A percentile compares a stretch with the other conserved stretches of the same genome.
Conservation (phyloP, 2,113 vertebrate species). For the Colistium nudipinnis region DNA sequence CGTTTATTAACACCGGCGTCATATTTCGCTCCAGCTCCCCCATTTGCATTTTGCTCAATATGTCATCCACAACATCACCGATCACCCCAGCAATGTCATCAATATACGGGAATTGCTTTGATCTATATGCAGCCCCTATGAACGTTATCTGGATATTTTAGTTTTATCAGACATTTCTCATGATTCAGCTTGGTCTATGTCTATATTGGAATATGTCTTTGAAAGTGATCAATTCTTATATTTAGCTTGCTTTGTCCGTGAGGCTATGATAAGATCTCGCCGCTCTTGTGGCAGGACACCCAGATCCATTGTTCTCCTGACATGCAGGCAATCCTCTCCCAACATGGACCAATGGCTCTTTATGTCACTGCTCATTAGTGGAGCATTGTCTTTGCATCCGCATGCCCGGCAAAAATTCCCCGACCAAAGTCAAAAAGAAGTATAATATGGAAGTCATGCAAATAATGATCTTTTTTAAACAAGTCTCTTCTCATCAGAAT, state of each 20-base stretch:
- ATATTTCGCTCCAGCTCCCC: no score
- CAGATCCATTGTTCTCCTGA: slow-evolving; percentile 58
- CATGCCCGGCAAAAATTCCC: neutral
- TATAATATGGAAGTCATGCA: neutral
- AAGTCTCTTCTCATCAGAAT: slow-evolving; percentile 13
- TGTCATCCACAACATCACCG: neutral
- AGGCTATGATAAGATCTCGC: neutral
- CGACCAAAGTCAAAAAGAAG: slow-evolving; percentile 18
- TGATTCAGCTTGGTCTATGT: neutral
- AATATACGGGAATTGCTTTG: no score
- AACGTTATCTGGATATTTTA: no score
- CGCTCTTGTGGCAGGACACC: slow-evolving; percentile 9
- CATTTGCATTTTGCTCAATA: no score
- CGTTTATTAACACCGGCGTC: slow-evolving; percentile 31
- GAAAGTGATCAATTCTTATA: neutral
- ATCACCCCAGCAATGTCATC: neutral
- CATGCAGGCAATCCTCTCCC: slow-evolving; percentile 42
- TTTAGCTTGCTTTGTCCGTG: neutral
- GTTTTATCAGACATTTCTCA: neutral
- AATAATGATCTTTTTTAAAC: slow-evolving; percentile 13
- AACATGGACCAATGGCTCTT: slow-evolving; percentile 35
- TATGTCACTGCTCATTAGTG: slow-evolving; percentile 65
- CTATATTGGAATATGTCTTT: no score
- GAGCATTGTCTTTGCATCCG: slow-evolving; percentile 53
- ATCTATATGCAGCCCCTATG: no score